Base-by-base conservation (phyloP, 2,888 invertebrate genomes). In the Lasioglossum oenotherae region DNA sequence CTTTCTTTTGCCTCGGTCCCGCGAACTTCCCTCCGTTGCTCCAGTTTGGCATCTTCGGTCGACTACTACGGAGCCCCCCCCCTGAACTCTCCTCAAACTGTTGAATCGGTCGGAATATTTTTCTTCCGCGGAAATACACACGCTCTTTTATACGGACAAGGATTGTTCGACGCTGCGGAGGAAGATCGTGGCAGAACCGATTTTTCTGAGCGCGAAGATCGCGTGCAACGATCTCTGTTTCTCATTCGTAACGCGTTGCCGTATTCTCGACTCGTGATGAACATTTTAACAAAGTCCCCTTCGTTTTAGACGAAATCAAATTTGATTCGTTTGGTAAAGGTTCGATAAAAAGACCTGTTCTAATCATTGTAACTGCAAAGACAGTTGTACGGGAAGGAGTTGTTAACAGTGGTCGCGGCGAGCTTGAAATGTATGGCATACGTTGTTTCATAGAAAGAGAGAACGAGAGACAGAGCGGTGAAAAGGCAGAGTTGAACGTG, bases 1-100 rank as follows among this genome's bases (percentile, higher is more conserved):
- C 85, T 85, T 83, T 85, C 83, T 79, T 85, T 83, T 44, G 67
- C 64, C 71, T 19, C 41, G 49, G 60, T 64, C 64, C 78, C 78
- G 31, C 71, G 38, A 85, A 85, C 79, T 85, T 79, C 83, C 75
- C 46, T 44, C 53, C 71, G 75, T 57, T 72, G 60, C 75, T 83
- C 83, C 71, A 79, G 67, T 83, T 73, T 16, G 67, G 46, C 27
- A 67, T 82, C 73, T 64, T 76, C 79, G 71, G n/a, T 1, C 31
- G 31, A 19, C 64, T 19, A 19, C 64, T 19, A 19, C 49, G 31
- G 16, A 44, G 38, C 44, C 23, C 41, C 35, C 16, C 44, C 23
- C 41, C 35, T 19, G 31, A 85, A 78, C 74, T 79, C 69, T 79
- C 38, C 78, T 76, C 72, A 57, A 75, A 73, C 79, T 67, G 72